Evolutionary conservation across 2,797 vertebrate species (phyloP).

Genomic region (Buphagus erythrorhynchus): DNA sequence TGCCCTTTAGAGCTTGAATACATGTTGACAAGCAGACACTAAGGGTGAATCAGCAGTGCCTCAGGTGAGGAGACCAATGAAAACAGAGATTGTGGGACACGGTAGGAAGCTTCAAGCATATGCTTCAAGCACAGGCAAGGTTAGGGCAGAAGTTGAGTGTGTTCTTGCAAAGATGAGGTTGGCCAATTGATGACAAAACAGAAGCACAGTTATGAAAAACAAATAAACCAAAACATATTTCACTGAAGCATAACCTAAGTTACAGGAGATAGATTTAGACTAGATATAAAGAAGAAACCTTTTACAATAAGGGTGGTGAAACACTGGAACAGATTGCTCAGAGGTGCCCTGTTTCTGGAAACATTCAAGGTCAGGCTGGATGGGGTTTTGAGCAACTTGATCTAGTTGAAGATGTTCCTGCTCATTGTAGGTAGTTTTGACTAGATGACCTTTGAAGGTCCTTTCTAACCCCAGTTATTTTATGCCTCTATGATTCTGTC

Average conservation of each 20-base stretch:
- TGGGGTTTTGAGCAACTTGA: background rate
- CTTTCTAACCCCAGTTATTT: background rate
- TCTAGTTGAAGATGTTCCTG: background rate
- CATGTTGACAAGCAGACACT: background rate
- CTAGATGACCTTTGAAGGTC: background rate
- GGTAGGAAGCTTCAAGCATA: background rate
- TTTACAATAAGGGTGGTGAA: background rate
- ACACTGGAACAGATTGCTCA: background rate
- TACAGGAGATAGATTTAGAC: background rate
- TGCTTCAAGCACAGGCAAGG: background rate
- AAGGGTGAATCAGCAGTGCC: background rate
- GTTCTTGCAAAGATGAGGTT: background rate
- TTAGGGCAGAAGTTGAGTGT: background rate
- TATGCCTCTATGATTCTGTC: background rate
- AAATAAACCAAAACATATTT: background rate
- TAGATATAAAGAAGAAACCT: background rate
- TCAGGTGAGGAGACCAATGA: background rate
- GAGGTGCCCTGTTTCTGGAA: background rate
- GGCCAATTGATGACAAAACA: background rate
- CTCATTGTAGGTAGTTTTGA: background rate
- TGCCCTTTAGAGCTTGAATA: background rate
- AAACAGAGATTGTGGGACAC: background rate
- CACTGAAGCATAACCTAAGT: rapidly evolving
- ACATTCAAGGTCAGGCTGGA: background rate
- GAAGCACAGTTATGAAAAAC: background rate